Base-by-base conservation (phyloP, 2,797 vertebrate genomes). In the Threskiornis aethiopicus region DNA sequence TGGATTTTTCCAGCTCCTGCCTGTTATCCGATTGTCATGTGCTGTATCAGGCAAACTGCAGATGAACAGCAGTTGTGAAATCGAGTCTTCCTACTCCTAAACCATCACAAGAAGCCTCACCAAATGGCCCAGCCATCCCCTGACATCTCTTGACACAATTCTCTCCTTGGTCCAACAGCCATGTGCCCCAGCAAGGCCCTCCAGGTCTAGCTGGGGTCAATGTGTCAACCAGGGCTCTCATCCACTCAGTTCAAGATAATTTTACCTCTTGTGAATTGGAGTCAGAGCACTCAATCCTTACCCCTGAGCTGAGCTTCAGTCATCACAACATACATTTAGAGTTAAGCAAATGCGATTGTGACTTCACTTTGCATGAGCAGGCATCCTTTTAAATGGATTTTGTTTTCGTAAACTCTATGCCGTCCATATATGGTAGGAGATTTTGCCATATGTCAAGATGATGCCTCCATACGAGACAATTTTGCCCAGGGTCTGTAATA, bases 1-100 rank as follows among this genome's bases (percentile, higher is more conserved):
- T 13, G 31, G 26, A 69, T 86, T 94, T 93, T 89, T 84, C 46
- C 24, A 87, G 54, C 41, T 42, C 24, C 37, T 81, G 49, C 33
- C 33, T 3, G 0, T 88, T 75, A 49, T 3, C 7, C 5, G 35
- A 19, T 62, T 79, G 83, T 69, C 73, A 66, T 0, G 0, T 87
- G 55, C 73, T 29, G 3, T 44, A 39, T 81, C 84, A 87, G 66
- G 25, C 54, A 58, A 88, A 69, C 70, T 84, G 59, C 54, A 89
- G 54, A 52, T 37, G 22, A 80, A 67, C 28, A 80, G n/a, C n/a
- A 55, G 29, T 76, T 72, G n/a, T 2, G 11, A 67, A 93, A 59
- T 51, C 0, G 1, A 78, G 20, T 39, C 35, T 67, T 81, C 16
- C n/a, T 71, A 9, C 49, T 87, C 75, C 26, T 61, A 71, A 64